phyloP scores from a whole-genome alignment of 2,888 invertebrate species.

The Philaethria dido region DNA sequence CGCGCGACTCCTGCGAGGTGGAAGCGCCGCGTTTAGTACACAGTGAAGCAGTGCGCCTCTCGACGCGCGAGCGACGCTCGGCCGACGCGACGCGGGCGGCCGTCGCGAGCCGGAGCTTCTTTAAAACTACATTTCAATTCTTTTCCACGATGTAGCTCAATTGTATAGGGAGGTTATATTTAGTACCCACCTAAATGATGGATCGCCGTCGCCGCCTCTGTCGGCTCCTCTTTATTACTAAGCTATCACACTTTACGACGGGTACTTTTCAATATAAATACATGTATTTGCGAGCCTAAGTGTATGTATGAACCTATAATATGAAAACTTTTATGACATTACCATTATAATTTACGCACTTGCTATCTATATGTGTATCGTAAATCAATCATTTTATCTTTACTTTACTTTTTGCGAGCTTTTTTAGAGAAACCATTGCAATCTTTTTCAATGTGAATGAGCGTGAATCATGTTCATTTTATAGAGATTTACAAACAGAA shows the following conservation, averaged over 20 bases:
- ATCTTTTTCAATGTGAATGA: constrained; percentile 6
- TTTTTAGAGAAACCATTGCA: neutral
- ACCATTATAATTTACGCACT: neutral
- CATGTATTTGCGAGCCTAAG: neutral
- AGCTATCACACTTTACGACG: constrained; percentile 29
- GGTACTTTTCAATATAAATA: constrained; percentile 6
- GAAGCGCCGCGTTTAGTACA: constrained; percentile 56
- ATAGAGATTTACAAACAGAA: constrained; percentile 23
- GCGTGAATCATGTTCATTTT: constrained; percentile 23
- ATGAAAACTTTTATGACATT: neutral
- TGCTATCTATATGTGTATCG: neutral
- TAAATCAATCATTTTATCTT: constrained; percentile 4
- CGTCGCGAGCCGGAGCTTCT: constrained; percentile 35
- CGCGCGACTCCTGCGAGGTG: constrained; percentile 47
- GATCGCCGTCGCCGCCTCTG: constrained; percentile 35
- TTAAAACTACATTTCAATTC: constrained; percentile 33
- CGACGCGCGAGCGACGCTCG: neutral
- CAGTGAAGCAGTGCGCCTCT: constrained; percentile 54
- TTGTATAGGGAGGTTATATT: constrained; percentile 30
- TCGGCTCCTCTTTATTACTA: constrained; percentile 30
- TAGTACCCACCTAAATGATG: constrained; percentile 35
- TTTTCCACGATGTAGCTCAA: constrained; percentile 29
- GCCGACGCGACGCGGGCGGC: neutral
- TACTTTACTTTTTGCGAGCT: too few species aligned
- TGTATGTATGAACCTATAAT: neutral